Conservation (phyloP, 2,113 vertebrate genomes). For the Podilymbus podiceps region DNA sequence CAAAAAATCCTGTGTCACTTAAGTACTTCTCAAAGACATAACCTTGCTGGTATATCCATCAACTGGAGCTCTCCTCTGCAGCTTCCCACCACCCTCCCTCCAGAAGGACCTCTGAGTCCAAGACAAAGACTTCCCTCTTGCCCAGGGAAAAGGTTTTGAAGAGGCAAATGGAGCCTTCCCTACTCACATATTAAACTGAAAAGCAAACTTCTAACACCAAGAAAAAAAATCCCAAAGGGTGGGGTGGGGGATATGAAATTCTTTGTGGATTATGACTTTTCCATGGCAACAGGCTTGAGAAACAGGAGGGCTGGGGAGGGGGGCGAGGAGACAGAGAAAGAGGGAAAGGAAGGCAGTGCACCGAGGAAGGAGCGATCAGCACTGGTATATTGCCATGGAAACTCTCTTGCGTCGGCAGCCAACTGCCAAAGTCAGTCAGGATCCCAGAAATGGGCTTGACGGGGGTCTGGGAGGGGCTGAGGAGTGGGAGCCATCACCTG, state of each 20-base stretch:
- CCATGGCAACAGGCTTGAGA: constrained; percentile 65
- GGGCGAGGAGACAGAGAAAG: not conserved
- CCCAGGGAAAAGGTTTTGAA: not conserved
- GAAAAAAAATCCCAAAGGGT: not conserved
- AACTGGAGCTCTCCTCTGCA: not conserved
- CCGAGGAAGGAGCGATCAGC: constrained; percentile 17
- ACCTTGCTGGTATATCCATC: not conserved
- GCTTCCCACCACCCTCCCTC: not conserved
- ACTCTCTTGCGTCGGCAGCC: constrained; percentile 61
- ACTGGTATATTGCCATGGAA: constrained; percentile 73
- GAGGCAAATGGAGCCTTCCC: not conserved
- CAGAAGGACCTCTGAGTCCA: not conserved
- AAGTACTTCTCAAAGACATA: not conserved
- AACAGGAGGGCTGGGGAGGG: constrained; percentile 29
- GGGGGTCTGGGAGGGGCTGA: not conserved
- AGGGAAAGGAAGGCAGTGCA: constrained; percentile 60
- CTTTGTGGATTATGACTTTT: constrained; percentile 54
- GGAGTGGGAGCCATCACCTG: not conserved
- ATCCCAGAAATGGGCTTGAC: constrained; percentile 63
- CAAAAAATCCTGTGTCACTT: not conserved
- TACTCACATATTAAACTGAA: not conserved
- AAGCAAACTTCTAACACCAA: not conserved
- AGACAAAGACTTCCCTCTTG: not conserved
- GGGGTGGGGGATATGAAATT: constrained; percentile 20
- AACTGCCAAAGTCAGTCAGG: constrained; percentile 73